These are phyloP conservation scores for Pteria penguin DNA, from an alignment of 2,888 invertebrate species.

Conservation along the genomic window DNA sequence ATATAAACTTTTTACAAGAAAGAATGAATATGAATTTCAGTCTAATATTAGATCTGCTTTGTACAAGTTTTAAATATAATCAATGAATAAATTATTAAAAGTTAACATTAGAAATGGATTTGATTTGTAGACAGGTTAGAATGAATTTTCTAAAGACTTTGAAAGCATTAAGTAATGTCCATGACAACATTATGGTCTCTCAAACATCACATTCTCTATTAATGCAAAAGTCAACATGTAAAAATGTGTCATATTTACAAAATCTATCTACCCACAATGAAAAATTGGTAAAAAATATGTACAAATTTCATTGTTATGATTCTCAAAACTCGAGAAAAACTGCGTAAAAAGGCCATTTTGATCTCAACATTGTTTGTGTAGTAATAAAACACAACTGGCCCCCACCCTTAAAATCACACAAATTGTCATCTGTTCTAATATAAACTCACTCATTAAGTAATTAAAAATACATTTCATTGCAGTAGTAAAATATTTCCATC, in stretches of 20 bases:
- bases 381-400: too few species aligned
- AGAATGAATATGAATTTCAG: too few species aligned
- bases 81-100: neutral
- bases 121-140: too few species aligned
- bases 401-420: too few species aligned
- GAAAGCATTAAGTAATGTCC: neutral
- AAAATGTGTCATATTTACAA: conserved; percentile 1
- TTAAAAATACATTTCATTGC: too few species aligned
- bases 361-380: too few species aligned
- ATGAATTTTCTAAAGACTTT: too few species aligned
- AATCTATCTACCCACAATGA: conserved; percentile 1
- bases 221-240: neutral
- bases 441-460: too few species aligned
- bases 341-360: conserved; percentile 19
- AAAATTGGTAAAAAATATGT: neutral
- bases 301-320: conserved; percentile 2
- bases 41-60: too few species aligned
- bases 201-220: neutral
- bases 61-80: neutral
- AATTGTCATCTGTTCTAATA: too few species aligned
- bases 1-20: too few species aligned
- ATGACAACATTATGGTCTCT: conserved; percentile 2
- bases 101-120: conserved; percentile 1
- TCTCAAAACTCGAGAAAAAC: neutral
- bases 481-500: too few species aligned